Base-by-base conservation (phyloP, 64 coral and sea anemone genomes). In the Dendrophyllia cribrosa region DNA sequence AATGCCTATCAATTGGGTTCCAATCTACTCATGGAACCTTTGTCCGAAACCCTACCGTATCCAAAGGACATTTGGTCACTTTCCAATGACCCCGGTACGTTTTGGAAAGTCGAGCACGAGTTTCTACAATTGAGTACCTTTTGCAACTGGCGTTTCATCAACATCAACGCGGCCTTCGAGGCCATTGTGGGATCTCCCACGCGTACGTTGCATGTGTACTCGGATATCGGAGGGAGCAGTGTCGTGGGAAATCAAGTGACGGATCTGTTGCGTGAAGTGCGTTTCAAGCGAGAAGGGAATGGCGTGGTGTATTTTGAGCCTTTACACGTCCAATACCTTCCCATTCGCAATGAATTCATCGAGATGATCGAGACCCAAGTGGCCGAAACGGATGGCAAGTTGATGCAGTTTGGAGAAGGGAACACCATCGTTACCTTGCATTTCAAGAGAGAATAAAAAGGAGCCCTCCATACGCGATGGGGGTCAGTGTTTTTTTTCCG, bases 371-470 rank as follows among this genome's bases (percentile, higher is more conserved):
- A 89, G 63, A 47, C 0, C 22, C 47, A 89, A n/a, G 25, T 89
- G 3, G 58, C 72, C 9, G 86, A 88, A 61, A 76, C 71, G 14
- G 17, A 66, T 7, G 87, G 87, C 1, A 7, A 7, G 0, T 43
- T 77, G 44, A 58, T 66, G 0, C 12, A 9, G 7, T 77, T 89
- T 22, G 43, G 16, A n/a, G 20, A 24, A 0, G 46, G 43, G 1
- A 34, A 45, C 58, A 89, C 72, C 72, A 16, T 89, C 0, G 26
- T 77, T 17, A 89, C 58, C 24, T 50, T 89, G 46, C 88, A 89
- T 79, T 89, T 89, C 72, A 78, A 50, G 24, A n/a, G 7, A 43
- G 43, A 66, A 47, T n/a, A 63, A 77, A 75, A 65, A 89, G 51
- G 15, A 74, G 87, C 51, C 5, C 67, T 1, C 3, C 9, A 9